Percentiles rank a stretch among this genome's conserved stretches.
Evolutionary conservation across 2,888 invertebrate species (phyloP).

Genomic region (Endotricha flammealis): DNA sequence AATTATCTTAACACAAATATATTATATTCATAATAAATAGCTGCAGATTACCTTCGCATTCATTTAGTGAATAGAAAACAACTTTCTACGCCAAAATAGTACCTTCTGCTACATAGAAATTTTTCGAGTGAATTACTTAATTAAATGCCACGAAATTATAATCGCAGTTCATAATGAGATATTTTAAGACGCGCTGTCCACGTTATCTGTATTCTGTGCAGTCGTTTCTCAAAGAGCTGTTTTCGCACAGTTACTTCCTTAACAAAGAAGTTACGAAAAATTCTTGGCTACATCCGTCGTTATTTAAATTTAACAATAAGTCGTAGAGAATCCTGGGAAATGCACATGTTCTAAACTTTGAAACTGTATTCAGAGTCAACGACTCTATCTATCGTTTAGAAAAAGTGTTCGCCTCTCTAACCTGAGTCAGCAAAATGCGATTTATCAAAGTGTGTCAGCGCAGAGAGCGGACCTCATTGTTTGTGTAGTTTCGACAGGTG

Average conservation of each 20-base stretch:
- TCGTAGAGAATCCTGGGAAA: constrained; percentile 49
- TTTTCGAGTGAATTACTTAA: constrained; percentile 20
- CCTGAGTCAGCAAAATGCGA: constrained; percentile 16
- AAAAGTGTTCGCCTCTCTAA: not conserved
- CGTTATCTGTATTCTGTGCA: constrained; percentile 34
- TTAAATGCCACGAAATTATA: constrained; percentile 24
- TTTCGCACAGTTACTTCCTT: constrained; percentile 71
- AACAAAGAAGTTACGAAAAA: constrained; percentile 70
- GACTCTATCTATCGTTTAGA: constrained; percentile 16
- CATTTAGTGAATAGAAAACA: constrained; percentile 3
- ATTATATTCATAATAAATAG: not conserved
- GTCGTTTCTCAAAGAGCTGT: constrained; percentile 29
- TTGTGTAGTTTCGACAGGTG: constrained; percentile 25
- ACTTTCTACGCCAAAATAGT: constrained; percentile 25
- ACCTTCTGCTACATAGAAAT: constrained; percentile 8
- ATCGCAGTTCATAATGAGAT: constrained; percentile 26
- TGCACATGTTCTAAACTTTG: constrained; percentile 23
- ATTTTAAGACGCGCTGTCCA: constrained; percentile 32
- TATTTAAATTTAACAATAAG: constrained; percentile 54
- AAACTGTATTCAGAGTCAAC: constrained; percentile 28
- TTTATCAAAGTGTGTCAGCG: constrained; percentile 24
- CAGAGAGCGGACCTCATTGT: constrained; percentile 22
- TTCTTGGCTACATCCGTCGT: constrained; percentile 60
- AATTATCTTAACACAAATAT: not conserved
- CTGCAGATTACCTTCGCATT: not conserved